Conservation (phyloP, 2,113 vertebrate species). For the Hylia prasina region DNA sequence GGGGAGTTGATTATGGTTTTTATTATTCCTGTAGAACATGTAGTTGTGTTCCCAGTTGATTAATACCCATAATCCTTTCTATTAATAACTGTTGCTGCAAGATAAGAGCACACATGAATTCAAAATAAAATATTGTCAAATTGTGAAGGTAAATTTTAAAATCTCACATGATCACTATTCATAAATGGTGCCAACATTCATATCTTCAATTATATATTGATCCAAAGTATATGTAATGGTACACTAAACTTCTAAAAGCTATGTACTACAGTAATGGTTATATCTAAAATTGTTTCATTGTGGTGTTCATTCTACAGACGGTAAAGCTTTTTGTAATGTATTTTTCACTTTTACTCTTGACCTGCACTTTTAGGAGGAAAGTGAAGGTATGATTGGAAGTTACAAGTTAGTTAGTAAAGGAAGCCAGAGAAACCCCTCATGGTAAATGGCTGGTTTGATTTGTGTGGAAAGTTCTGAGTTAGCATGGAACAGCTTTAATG, state of each 20-base stretch:
- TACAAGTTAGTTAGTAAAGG: neutral
- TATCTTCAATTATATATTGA: neutral
- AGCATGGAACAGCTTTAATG: neutral
- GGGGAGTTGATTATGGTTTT: slow-evolving; percentile 2
- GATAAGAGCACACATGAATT: neutral
- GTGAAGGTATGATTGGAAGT: neutral
- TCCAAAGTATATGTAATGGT: neutral
- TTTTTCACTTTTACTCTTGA: neutral
- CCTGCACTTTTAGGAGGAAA: neutral
- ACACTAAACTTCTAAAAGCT: neutral
- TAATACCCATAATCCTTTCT: slow-evolving; percentile 30
- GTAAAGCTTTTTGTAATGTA: neutral
- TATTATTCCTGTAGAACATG: slow-evolving; percentile 9
- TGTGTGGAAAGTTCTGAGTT: neutral
- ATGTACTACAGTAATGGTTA: neutral
- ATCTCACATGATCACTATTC: neutral
- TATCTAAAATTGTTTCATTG: neutral
- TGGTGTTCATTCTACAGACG: neutral
- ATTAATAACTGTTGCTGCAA: slow-evolving; percentile 29
- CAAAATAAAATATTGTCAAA: neutral
- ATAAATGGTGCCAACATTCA: neutral
- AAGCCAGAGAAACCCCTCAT: neutral
- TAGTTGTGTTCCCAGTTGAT: neutral
- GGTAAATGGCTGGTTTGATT: slow-evolving; percentile 14
- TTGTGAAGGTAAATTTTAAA: neutral